Evolutionary conservation across 2,797 vertebrate genomes (phyloP), one percentile per base, ranked within the genome.

Genomic region (Scolopax rusticola): DNA sequence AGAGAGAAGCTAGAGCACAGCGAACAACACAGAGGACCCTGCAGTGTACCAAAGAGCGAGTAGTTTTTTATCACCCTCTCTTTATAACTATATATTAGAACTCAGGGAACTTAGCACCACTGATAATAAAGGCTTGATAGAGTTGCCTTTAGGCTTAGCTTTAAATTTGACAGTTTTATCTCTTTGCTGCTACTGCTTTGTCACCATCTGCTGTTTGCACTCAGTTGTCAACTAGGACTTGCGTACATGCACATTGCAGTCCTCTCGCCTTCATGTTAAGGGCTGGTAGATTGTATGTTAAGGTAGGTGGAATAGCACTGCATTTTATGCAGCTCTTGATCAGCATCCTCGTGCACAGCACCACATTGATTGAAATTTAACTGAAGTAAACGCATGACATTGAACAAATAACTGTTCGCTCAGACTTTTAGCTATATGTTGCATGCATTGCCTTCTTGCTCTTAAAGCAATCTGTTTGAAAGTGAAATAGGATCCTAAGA

Each of bases 171-270:
- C 2, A 7, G 38, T 60, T 94, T 95, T 93, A 80, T 76, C 65
- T 95, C 40, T 93, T 80, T 83, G 56, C 60, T 90, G 57, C 70
- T 93, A 12, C 43, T 92, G 75, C 64, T 38, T 92, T 78, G 68
- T 83, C 87, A 85, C 82, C 92, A 94, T 92, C 90, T 94, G 81
- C 86, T 93, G n/a, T 79, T 96, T 93, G 60, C 51, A 61, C 56
- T 89, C 88, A 20, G 32, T 13, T 78, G 57, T 92, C 86, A 87
- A 0, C 43, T 77, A 84, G 75, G 75, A 71, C 78, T 87, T 54
- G 40, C 50, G 54, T 68, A 80, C 0, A 0, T 61, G 45, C 47
- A 17, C 8, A 2, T 43, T 57, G 63, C 40, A 84, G 36, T 74
- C 47, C 67, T 91, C 60, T 43, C 84, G 47, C 43, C 74, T 93